Evolutionary conservation across 2,888 invertebrate species (phyloP).

Genomic region (Hypomecis atomaria): DNA sequence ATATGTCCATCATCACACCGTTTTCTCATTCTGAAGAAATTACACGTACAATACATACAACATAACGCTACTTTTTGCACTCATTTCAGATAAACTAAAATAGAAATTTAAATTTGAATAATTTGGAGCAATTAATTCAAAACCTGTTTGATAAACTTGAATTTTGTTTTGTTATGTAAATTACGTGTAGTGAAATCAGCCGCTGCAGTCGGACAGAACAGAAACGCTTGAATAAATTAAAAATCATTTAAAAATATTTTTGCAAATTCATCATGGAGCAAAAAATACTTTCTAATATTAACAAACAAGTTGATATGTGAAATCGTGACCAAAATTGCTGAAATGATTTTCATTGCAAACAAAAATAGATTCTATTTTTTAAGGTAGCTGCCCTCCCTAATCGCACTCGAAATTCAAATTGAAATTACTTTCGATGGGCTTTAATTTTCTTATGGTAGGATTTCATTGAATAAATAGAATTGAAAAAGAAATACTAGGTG

Average conservation of each 20-base stretch:
- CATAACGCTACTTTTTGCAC: no score
- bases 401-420: no score
- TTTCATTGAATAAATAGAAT: no score
- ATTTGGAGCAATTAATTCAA: conserved; percentile 14
- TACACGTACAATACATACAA: no score
- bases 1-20: no score
- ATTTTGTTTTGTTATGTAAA: conserved; percentile 39
- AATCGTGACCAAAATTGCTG: background rate
- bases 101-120: conserved; percentile 22
- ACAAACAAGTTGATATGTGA: background rate
- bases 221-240: conserved; percentile 34
- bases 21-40: background rate
- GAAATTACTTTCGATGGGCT: background rate
- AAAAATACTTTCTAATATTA: conserved; percentile 35
- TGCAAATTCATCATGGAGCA: conserved; percentile 15
- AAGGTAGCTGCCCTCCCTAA: no score
- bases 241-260: conserved; percentile 22
- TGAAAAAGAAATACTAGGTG: no score
- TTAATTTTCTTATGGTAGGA: no score
- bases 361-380: background rate
- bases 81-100: conserved; percentile 10
- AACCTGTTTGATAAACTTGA: conserved; percentile 26
- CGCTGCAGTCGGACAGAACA: conserved; percentile 16
- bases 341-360: background rate
- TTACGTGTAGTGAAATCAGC: conserved; percentile 31